Percentiles rank a stretch among this genome's conserved stretches.
phyloP scores from a whole-genome alignment of 2,888 invertebrate species.

The Limnephilus marmoratus region DNA sequence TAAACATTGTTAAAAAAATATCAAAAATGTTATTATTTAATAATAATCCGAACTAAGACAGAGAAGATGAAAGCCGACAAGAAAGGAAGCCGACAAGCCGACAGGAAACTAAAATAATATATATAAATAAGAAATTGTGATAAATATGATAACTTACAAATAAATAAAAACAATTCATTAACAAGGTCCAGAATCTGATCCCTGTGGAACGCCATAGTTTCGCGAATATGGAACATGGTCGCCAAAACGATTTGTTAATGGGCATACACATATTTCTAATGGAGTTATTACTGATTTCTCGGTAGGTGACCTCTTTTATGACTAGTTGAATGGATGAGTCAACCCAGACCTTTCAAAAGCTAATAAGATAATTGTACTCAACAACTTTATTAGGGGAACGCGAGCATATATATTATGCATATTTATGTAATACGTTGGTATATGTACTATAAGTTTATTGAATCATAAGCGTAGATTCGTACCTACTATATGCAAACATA shows the following conservation, averaged over 20 bases:
- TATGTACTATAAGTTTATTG: not conserved
- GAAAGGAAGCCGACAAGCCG: too few species aligned
- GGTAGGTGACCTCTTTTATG: not conserved
- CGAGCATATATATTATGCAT: not conserved
- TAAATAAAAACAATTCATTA: not conserved
- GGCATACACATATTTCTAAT: not conserved
- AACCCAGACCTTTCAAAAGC: not conserved
- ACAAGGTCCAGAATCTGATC: not conserved
- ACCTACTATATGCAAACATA: not conserved
- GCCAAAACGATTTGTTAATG: not conserved
- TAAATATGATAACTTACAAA: not conserved
- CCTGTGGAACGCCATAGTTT: not conserved
- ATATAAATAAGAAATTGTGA: not conserved
- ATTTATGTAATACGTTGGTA: not conserved
- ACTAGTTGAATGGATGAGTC: slow-evolving; percentile 6
- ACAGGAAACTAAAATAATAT: too few species aligned
- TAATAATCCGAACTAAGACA: not conserved
- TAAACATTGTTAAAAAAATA: not conserved
- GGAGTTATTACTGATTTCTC: not conserved
- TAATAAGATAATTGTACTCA: not conserved
- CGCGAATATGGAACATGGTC: not conserved
- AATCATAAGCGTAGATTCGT: not conserved
- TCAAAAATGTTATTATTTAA: not conserved
- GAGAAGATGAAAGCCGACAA: not conserved
- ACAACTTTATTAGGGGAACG: not conserved